A percentile compares a stretch with the other conserved stretches of the same genome.
Evolutionary conservation across 2,797 vertebrate genomes (phyloP).

Genomic region (Trachurus trachurus): DNA sequence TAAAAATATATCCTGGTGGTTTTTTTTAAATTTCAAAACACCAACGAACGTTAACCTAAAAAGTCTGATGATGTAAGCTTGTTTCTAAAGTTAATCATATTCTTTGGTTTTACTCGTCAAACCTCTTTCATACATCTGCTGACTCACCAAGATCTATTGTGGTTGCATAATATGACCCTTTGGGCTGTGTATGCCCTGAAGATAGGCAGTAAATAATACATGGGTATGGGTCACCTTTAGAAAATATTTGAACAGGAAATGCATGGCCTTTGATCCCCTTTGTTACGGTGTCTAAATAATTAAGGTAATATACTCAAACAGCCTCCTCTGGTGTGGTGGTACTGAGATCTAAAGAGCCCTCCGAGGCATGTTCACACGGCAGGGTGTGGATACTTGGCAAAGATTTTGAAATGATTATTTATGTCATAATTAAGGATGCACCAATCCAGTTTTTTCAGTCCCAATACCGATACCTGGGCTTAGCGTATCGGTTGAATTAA

Average conservation of each 20-base stretch:
- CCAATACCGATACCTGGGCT: too few species aligned
- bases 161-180: background rate
- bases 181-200: too few species aligned
- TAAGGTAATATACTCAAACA: background rate
- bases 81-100: background rate
- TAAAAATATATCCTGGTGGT: too few species aligned
- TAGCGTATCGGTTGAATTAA: too few species aligned
- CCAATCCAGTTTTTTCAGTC: too few species aligned
- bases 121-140: background rate
- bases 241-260: too few species aligned
- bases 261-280: too few species aligned
- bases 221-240: background rate
- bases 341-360: background rate
- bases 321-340: too few species aligned
- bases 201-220: too few species aligned
- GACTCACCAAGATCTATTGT: background rate
- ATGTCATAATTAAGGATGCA: background rate
- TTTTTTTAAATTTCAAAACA: too few species aligned
- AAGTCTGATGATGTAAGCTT: background rate
- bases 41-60: background rate
- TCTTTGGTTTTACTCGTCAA: background rate
- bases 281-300: too few species aligned
- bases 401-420: background rate
- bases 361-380: background rate
- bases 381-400: background rate